A percentile compares a stretch with the other conserved stretches of the same genome.
These are phyloP conservation scores for Lasioglossum baleicum DNA, from an alignment of 1,140 invertebrate genomes.

Conservation along the genomic window DNA sequence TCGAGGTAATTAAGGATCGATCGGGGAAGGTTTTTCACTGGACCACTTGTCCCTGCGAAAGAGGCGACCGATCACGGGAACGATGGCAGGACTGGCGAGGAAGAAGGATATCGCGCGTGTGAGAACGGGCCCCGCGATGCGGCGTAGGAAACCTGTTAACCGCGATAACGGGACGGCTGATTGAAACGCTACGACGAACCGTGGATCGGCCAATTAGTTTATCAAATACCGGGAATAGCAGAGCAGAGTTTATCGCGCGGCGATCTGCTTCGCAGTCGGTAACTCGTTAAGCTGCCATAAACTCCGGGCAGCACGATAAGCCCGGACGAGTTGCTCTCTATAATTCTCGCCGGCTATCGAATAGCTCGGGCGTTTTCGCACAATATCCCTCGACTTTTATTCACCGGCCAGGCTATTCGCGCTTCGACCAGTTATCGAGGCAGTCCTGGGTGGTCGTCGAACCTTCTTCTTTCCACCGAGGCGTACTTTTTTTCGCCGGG, in stretches of 20 bases:
- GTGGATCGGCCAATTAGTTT: constrained; percentile 55
- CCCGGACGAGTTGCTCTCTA: constrained; percentile 24
- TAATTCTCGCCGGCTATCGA: constrained; percentile 42
- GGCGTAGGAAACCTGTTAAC: constrained; percentile 51
- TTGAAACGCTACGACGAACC: constrained; percentile 52
- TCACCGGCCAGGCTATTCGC: too few relatives aligned
- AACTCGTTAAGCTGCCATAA: constrained; percentile 58
- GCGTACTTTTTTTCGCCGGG: too few relatives aligned
- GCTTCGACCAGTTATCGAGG: too few relatives aligned
- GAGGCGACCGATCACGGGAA: background rate
- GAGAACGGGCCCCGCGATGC: too few relatives aligned
- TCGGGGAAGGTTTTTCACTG: too few relatives aligned
- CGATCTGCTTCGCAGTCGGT: constrained; percentile 41
- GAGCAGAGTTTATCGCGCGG: constrained; percentile 47
- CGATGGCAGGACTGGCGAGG: background rate
- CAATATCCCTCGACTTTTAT: too few relatives aligned
- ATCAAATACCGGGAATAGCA: constrained; percentile 59
- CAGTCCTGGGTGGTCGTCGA: too few relatives aligned
- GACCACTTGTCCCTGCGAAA: too few relatives aligned
- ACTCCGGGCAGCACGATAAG: constrained; percentile 41
- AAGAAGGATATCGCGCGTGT: background rate
- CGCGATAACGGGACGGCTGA: constrained; percentile 56
- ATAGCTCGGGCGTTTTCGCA: background rate
- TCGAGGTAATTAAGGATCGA: background rate
- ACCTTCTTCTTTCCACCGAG: too few relatives aligned